phyloP scores from a whole-genome alignment of 2,797 vertebrate genomes.

The Erpetoichthys calabaricus region DNA sequence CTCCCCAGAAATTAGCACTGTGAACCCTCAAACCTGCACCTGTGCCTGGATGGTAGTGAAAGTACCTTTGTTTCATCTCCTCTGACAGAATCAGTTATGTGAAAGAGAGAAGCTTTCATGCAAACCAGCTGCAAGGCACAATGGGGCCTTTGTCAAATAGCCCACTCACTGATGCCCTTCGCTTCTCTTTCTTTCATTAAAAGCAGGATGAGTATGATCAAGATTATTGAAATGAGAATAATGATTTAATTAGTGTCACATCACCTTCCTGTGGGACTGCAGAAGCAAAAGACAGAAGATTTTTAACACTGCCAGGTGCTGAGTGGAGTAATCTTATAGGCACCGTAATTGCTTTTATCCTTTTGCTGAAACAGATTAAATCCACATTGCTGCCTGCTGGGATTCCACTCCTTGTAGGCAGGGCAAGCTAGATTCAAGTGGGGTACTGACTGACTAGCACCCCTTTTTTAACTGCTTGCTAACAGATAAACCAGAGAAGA shows the following conservation, averaged over 20 bases:
- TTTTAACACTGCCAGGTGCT: too few relatives aligned
- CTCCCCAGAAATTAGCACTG: too few relatives aligned
- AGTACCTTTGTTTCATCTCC: too few relatives aligned
- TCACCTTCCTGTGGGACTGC: not conserved
- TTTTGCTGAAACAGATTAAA: not conserved
- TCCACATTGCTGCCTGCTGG: not conserved
- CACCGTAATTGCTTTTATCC: not conserved
- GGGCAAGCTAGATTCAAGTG: too few relatives aligned
- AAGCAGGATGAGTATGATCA: not conserved
- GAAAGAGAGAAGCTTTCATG: too few relatives aligned
- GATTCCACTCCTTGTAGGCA: not conserved
- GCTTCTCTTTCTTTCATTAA: not conserved
- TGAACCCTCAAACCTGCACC: too few relatives aligned
- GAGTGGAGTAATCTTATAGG: not conserved
- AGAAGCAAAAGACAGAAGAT: not conserved
- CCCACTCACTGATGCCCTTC: not conserved
- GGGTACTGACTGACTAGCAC: too few relatives aligned
- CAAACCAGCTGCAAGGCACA: too few relatives aligned
- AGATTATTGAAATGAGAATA: slow-evolving; percentile 3
- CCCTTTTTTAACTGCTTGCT: too few relatives aligned
- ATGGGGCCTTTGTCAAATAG: not conserved
- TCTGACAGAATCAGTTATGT: too few relatives aligned
- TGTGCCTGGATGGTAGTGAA: too few relatives aligned
- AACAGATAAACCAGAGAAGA: too few relatives aligned
- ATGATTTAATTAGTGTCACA: slow-evolving; percentile 4